Evolutionary conservation across 2,797 vertebrate genomes (phyloP).

Genomic region (Myiotriccus ornatus): DNA sequence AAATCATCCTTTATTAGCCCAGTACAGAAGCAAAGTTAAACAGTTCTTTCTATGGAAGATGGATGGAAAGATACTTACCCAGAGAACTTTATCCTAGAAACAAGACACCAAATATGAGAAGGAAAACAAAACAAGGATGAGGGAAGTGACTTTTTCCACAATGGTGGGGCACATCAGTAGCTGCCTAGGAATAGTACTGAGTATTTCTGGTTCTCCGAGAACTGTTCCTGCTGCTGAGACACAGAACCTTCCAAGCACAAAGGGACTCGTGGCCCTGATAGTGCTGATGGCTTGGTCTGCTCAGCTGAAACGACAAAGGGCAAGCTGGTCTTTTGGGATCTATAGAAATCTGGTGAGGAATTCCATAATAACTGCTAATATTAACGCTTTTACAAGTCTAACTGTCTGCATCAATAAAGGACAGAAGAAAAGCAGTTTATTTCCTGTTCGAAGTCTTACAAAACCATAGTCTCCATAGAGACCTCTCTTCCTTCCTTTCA

Average conservation of each 20-base stretch:
- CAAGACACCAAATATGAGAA: background rate
- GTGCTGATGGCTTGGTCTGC: background rate
- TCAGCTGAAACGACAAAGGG: background rate
- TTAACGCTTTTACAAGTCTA: constrained; percentile 23
- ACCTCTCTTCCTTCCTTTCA: background rate
- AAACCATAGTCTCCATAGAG: background rate
- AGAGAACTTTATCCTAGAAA: background rate
- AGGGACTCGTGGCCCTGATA: background rate
- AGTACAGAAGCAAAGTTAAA: background rate
- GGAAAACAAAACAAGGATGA: background rate
- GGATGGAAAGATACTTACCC: background rate
- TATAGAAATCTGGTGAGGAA: constrained; percentile 13
- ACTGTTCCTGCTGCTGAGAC: background rate
- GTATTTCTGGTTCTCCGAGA: background rate
- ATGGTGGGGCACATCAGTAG: background rate
- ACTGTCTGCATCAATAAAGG: background rate
- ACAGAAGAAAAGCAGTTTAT: background rate
- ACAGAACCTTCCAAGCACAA: background rate
- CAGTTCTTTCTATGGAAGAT: background rate
- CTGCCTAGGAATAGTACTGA: background rate
- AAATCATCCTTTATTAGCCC: background rate
- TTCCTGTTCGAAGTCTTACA: background rate
- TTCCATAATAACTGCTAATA: constrained; percentile 15
- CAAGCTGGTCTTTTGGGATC: constrained; percentile 21
- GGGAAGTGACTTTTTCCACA: background rate